Base-by-base conservation (phyloP, 2,797 vertebrate genomes). In the Hozukius guyotensis region DNA sequence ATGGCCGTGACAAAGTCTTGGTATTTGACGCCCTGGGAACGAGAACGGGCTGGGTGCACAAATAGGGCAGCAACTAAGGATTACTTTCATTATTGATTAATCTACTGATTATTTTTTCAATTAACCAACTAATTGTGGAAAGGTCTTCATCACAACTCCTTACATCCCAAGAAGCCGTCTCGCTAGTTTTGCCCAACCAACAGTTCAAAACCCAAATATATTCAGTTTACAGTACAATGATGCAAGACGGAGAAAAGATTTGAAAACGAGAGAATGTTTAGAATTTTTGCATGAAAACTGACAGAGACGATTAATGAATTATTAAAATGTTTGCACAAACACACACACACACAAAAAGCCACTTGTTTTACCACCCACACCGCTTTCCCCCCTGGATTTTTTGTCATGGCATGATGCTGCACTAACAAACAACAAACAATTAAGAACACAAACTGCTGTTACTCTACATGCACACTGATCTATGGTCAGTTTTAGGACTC, bases 401-500 rank as follows among this genome's bases (percentile, higher is more conserved):
- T 73, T 78, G 64, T 75, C 73, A 87, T 75, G 62, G 31, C 85
- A 62, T 32, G 31, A 80, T 49, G 53, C 36, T 65, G 69, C 63
- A 52, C 66, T 62, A 77, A 85, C 60, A 81, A 80, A 55, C 31
- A 78, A 59, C 53, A 38, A 60, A 86, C 70, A 69, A 78, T 85
- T 87, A 77, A 71, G 38, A 80, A 52, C 67, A 64, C 57, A 79
- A 84, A 88, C 11, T 68, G 74, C 80, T 66, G 77, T 63, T 77
- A 46, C 76, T 88, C 38, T 53, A 6, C 76, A 67, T 67, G 42
- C 49, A 72, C 65, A 52, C 75, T 86, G 83, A 80, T 78, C 75
- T 81, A 59, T 57, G 74, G 85, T 86, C 83, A 86, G 77, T 77
- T 87, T 87, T 75, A 74, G 77, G 88, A 87, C 71, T 80, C 16